phyloP scores from a whole-genome alignment of 2,888 invertebrate species.

The Chydorus sphaericus region DNA sequence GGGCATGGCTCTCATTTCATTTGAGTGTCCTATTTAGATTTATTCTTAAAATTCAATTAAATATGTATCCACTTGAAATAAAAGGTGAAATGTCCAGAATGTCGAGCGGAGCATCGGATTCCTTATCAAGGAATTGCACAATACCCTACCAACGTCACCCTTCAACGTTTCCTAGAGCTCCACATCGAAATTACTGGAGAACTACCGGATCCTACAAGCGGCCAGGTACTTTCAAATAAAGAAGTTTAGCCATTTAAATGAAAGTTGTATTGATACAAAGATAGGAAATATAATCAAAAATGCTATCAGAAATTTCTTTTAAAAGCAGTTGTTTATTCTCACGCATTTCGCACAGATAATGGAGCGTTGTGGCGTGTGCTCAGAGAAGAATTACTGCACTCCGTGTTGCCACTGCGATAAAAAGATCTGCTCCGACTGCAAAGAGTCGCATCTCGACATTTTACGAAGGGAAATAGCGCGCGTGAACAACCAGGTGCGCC shows the following conservation, averaged over 20 bases:
- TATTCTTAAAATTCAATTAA: too few species aligned
- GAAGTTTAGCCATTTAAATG: not conserved
- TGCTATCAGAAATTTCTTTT: not conserved
- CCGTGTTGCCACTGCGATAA: constrained; percentile 93
- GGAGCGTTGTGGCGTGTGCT: constrained; percentile 86
- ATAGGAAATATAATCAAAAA: not conserved
- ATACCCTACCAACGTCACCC: constrained; percentile 89
- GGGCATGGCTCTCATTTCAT: too few species aligned
- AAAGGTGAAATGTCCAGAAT: constrained; percentile 94
- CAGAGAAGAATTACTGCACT: constrained; percentile 76
- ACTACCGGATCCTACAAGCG: constrained; percentile 76
- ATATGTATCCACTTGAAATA: not conserved
- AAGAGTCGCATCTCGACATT: constrained; percentile 85
- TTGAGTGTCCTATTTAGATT: too few species aligned
- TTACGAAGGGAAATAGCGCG: constrained; percentile 77
- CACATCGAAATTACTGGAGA: constrained; percentile 86
- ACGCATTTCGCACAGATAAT: constrained; percentile 45
- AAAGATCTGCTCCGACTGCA: constrained; percentile 91
- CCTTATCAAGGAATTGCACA: constrained; percentile 88
- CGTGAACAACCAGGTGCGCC: constrained; percentile 73
- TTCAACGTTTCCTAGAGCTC: constrained; percentile 84
- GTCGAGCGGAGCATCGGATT: constrained; percentile 89
- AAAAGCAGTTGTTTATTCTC: not conserved
- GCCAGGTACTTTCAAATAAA: too few species aligned
- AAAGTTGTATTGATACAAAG: not conserved